Evolutionary conservation across 2,888 invertebrate species (phyloP).

Genomic region (Crematogaster levior): DNA sequence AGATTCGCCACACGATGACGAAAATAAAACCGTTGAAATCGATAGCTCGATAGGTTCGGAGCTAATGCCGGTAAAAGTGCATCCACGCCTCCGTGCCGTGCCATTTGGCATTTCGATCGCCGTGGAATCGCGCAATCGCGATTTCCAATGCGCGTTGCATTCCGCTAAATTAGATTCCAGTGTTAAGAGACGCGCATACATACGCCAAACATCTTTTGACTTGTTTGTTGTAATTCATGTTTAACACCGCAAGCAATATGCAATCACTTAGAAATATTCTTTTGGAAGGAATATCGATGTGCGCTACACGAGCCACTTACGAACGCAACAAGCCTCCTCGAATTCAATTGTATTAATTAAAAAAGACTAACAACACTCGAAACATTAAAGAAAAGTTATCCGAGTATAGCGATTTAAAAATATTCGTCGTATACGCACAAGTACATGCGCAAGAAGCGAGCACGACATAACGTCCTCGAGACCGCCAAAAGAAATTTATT

Average conservation of each 20-base stretch:
- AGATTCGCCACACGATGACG: neutral
- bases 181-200: conserved; percentile 65
- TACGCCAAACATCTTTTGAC: conserved; percentile 62
- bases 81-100: conserved; percentile 46
- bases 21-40: conserved; percentile 25
- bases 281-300: conserved; percentile 5
- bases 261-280: conserved; percentile 45
- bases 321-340: neutral
- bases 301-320: neutral
- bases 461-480: conserved; percentile 10
- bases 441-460: neutral
- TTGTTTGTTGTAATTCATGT: conserved; percentile 62
- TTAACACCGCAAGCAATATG: conserved; percentile 55
- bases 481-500: conserved; percentile 51
- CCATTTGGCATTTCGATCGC: conserved; percentile 68
- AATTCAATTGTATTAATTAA: conserved; percentile 15
- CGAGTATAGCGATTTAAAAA: neutral
- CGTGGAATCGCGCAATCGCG: conserved; percentile 67
- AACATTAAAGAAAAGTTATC: neutral
- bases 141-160: conserved; percentile 67
- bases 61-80: conserved; percentile 35
- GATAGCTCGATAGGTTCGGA: conserved; percentile 19
- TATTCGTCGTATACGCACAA: neutral
- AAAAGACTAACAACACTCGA: neutral
- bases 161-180: conserved; percentile 73